Evolutionary conservation across 2,797 vertebrate species (phyloP).

Genomic region (Uromys caudimaculatus): DNA sequence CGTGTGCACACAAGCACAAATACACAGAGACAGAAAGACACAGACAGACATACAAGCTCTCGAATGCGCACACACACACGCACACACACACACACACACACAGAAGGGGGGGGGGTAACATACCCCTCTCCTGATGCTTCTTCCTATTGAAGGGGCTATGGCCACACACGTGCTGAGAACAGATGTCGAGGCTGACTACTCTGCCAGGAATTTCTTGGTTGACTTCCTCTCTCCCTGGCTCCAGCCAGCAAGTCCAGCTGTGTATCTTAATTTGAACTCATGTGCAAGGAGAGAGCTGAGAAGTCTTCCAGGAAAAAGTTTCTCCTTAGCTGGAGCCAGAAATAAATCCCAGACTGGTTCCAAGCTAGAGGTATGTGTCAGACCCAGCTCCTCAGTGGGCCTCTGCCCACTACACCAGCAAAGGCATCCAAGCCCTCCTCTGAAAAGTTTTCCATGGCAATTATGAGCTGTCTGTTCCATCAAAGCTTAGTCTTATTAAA

Average conservation of each 20-base stretch:
- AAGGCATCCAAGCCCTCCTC: background rate
- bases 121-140: background rate
- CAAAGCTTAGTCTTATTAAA: constrained; percentile 12
- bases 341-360: background rate
- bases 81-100: too few species aligned
- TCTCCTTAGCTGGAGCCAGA: background rate
- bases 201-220: constrained; percentile 36
- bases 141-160: background rate
- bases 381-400: background rate
- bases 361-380: background rate
- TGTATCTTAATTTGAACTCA: constrained; percentile 52
- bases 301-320: background rate
- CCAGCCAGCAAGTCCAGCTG: constrained; percentile 17
- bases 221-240: constrained; percentile 38
- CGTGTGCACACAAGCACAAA: background rate
- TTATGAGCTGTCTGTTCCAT: background rate
- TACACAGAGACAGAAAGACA: background rate
- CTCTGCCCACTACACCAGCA: background rate
- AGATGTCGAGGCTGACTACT: background rate
- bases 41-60: background rate
- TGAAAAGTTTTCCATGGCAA: background rate
- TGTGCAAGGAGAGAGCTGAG: background rate
- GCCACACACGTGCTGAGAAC: constrained; percentile 25
- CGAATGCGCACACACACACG: background rate
- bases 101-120: too few species aligned